phyloP scores from a whole-genome alignment of 2,888 invertebrate genomes.

The Cistogaster globosa region DNA sequence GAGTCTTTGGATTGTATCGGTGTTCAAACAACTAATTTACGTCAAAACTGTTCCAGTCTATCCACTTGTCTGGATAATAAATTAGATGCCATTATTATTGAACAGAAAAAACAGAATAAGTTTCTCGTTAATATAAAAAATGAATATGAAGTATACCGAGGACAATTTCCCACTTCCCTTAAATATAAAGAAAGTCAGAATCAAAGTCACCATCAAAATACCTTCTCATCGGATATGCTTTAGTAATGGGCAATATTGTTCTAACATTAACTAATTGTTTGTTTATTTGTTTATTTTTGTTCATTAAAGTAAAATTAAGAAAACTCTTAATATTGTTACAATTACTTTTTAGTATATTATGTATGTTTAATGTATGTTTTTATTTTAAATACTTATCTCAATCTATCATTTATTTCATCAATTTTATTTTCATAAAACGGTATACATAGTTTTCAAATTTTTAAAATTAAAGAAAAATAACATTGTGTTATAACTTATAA shows the following conservation, averaged over 20 bases:
- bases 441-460: no score
- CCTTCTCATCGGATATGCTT: slow-evolving; percentile 32
- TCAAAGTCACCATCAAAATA: slow-evolving; percentile 38
- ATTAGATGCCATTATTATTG: slow-evolving; percentile 80
- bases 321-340: slow-evolving; percentile 38
- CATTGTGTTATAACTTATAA: no score
- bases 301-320: slow-evolving; percentile 33
- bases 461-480: no score
- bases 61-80: slow-evolving; percentile 74
- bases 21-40: slow-evolving; percentile 76
- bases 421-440: no score
- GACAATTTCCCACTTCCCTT: slow-evolving; percentile 40
- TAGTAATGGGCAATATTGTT: slow-evolving; percentile 29
- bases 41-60: slow-evolving; percentile 75
- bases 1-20: slow-evolving; percentile 77
- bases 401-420: no score
- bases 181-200: slow-evolving; percentile 36
- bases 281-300: slow-evolving; percentile 45
- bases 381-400: no score
- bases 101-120: slow-evolving; percentile 80
- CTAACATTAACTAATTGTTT: slow-evolving; percentile 14
- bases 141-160: slow-evolving; percentile 78
- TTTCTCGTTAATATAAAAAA: slow-evolving; percentile 79
- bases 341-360: slow-evolving; percentile 27
- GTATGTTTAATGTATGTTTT: background rate